phyloP scores from a whole-genome alignment of 2,113 vertebrate species.

The Xiphias gladius region DNA sequence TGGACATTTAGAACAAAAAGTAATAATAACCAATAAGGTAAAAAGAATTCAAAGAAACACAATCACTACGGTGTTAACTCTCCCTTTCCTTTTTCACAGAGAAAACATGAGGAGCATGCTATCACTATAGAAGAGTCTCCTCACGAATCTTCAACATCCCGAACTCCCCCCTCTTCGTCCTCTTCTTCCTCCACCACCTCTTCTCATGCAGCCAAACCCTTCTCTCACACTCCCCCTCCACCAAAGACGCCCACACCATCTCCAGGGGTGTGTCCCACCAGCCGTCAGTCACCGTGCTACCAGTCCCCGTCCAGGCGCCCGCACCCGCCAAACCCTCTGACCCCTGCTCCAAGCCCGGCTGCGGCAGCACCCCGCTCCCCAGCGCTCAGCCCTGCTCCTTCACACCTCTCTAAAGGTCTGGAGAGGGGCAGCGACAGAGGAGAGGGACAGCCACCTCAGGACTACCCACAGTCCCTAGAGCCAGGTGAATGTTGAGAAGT shows the following conservation, averaged over 20 bases:
- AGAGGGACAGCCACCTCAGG: slow-evolving; percentile 88
- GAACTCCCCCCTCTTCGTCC: slow-evolving; percentile 85
- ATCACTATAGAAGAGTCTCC: slow-evolving; percentile 85
- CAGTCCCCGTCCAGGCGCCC: slow-evolving; percentile 87
- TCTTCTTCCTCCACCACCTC: slow-evolving; percentile 79
- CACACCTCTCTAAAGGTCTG: slow-evolving; percentile 86
- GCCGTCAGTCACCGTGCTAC: slow-evolving; percentile 91
- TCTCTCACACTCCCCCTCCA: slow-evolving; percentile 89
- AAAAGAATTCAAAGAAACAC: no score
- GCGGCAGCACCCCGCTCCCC: slow-evolving; percentile 89
- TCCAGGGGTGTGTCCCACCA: slow-evolving; percentile 80
- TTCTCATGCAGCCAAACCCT: slow-evolving; percentile 89
- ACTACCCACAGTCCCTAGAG: slow-evolving; percentile 89
- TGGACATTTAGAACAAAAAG: no score
- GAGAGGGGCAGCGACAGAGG: slow-evolving; percentile 86
- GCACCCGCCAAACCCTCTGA: slow-evolving; percentile 86
- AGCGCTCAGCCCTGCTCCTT: slow-evolving; percentile 87
- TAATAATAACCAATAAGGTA: no score
- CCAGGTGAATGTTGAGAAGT: slow-evolving; percentile 85
- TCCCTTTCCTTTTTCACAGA: slow-evolving; percentile 74
- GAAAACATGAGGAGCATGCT: slow-evolving; percentile 89
- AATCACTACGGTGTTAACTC: background rate
- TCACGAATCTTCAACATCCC: slow-evolving; percentile 82
- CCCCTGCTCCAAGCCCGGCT: slow-evolving; percentile 88
- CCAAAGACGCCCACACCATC: slow-evolving; percentile 84